phyloP scores from a whole-genome alignment of 2,888 invertebrate species.

The Spisula subtruncata region DNA sequence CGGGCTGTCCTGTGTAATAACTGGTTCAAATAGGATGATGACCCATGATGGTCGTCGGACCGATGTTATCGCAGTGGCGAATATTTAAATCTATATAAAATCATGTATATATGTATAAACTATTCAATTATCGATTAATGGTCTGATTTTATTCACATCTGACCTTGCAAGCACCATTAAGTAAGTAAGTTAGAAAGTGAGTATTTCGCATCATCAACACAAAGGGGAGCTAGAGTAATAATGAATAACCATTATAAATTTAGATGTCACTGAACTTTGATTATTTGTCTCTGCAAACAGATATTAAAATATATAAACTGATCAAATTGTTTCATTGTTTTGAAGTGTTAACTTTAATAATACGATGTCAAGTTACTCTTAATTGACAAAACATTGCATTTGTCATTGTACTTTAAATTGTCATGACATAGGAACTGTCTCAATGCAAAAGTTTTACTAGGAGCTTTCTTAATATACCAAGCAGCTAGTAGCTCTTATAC shows the following conservation, averaged over 20 bases:
- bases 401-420: too few species aligned
- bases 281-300: neutral
- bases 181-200: too few species aligned
- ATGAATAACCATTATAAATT: neutral
- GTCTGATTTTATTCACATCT: neutral
- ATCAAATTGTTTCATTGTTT: too few species aligned
- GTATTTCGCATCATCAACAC: neutral
- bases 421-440: too few species aligned
- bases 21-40: neutral
- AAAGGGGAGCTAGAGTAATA: neutral
- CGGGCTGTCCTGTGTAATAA: neutral
- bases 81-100: neutral
- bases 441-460: too few species aligned
- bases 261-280: neutral
- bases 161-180: too few species aligned
- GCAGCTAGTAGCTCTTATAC: too few species aligned
- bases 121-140: slow-evolving; percentile 1
- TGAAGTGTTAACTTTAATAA: too few species aligned
- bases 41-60: neutral
- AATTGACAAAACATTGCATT: too few species aligned
- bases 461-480: too few species aligned
- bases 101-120: neutral
- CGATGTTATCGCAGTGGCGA: neutral
- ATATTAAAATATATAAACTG: too few species aligned
- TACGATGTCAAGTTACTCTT: too few species aligned